Conservation (phyloP, 2,888 invertebrate species). For the Prosapia bicincta region DNA sequence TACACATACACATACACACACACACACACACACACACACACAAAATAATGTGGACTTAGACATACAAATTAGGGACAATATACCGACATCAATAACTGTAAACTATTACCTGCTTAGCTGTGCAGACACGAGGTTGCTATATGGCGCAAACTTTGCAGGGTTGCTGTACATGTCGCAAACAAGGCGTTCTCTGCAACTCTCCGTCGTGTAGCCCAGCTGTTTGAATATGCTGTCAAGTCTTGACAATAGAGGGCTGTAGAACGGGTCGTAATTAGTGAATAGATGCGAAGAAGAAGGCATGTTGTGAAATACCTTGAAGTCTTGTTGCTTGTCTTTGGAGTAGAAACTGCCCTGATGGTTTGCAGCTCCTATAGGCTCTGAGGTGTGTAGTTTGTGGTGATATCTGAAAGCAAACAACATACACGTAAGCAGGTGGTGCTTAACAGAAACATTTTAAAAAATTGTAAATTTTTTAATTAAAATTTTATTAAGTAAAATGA, state of each 20-base stretch:
- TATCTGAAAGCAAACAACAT: constrained; percentile 36
- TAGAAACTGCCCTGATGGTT: constrained; percentile 52
- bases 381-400: constrained; percentile 44
- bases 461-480: too few species aligned
- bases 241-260: constrained; percentile 76
- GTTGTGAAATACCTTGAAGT: constrained; percentile 82
- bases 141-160: constrained; percentile 76
- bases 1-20: too few species aligned
- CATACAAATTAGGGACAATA: too few species aligned
- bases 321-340: constrained; percentile 51
- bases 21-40: too few species aligned
- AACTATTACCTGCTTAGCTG: constrained; percentile 88
- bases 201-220: constrained; percentile 66
- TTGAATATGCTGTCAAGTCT: constrained; percentile 70
- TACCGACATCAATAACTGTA: too few species aligned
- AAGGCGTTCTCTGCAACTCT: constrained; percentile 71
- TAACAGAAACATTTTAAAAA: too few species aligned
- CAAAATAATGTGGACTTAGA: too few species aligned
- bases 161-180: constrained; percentile 83
- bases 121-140: constrained; percentile 81
- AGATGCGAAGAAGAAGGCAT: constrained; percentile 79
- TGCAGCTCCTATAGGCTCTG: constrained; percentile 38
- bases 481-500: too few species aligned
- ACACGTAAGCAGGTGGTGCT: too few species aligned
- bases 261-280: constrained; percentile 83